Evolutionary conservation across 2,888 invertebrate genomes (phyloP).

Genomic region (Agrypnus murinus): DNA sequence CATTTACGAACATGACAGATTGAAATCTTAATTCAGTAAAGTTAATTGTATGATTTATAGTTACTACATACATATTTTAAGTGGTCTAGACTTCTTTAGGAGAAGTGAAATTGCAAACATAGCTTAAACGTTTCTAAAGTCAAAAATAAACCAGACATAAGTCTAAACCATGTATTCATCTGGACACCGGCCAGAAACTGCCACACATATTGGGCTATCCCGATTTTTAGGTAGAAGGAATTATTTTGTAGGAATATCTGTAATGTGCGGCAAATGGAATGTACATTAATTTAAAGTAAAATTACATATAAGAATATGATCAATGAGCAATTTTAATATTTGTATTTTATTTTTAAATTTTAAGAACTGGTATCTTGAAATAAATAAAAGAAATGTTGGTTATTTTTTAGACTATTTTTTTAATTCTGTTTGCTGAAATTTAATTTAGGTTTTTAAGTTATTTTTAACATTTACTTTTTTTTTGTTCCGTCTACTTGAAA

Average conservation of each 20-base stretch:
- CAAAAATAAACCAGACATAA: constrained; percentile 44
- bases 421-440: no score
- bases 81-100: constrained; percentile 31
- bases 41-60: no score
- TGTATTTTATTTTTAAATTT: no score
- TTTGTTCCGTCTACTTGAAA: constrained; percentile 35
- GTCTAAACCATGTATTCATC: constrained; percentile 29
- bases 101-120: constrained; percentile 36
- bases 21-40: no score
- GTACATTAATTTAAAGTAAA: no score
- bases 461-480: constrained; percentile 5
- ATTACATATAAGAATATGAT: no score
- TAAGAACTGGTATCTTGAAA: no score
- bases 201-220: constrained; percentile 29
- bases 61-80: no score
- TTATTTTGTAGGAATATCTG: constrained; percentile 15
- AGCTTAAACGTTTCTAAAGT: constrained; percentile 28
- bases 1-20: no score
- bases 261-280: constrained; percentile 34
- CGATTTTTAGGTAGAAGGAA: constrained; percentile 16
- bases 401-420: no score
- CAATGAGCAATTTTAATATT: no score
- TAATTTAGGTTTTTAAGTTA: constrained; percentile 5
- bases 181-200: constrained; percentile 45
- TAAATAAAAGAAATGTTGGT: no score